phyloP scores from a whole-genome alignment of 1,140 invertebrate species.

The Eumaeus atala region DNA sequence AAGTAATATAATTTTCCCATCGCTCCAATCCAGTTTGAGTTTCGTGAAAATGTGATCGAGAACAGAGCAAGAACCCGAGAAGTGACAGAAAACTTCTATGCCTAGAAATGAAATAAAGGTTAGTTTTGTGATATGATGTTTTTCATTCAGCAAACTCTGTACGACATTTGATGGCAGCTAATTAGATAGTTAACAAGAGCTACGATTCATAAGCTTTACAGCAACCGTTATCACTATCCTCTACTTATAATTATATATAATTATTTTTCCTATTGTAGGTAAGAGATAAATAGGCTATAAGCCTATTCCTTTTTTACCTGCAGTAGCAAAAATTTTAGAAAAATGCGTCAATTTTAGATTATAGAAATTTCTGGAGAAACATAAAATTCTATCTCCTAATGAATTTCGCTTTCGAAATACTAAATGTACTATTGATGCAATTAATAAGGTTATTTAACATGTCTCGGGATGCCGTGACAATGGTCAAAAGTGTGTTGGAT shows the following conservation, averaged over 20 bases:
- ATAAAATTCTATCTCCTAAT: constrained; percentile 15
- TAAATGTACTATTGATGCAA: constrained; percentile 16
- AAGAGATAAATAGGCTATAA: no score
- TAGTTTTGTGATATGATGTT: no score
- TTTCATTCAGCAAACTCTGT: no score
- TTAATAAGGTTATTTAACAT: constrained; percentile 15
- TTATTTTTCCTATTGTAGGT: no score
- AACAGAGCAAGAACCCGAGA: constrained; percentile 43
- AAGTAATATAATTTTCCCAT: constrained; percentile 47
- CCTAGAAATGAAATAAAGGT: constrained; percentile 28
- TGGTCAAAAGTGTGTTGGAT: constrained; percentile 14
- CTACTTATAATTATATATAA: no score
- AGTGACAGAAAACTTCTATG: constrained; percentile 46
- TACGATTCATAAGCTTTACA: no score
- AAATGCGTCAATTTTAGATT: no score
- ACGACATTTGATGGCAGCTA: no score
- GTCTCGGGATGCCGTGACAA: constrained; percentile 12
- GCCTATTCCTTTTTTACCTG: no score
- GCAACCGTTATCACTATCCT: no score
- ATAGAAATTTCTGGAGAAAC: constrained; percentile 11
- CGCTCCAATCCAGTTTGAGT: constrained; percentile 57
- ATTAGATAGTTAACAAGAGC: no score
- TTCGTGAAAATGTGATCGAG: constrained; percentile 46
- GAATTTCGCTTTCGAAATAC: constrained; percentile 19
- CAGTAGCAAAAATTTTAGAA: no score